Evolutionary conservation across 2,113 vertebrate species (phyloP).

Genomic region (Notiomystis cincta): DNA sequence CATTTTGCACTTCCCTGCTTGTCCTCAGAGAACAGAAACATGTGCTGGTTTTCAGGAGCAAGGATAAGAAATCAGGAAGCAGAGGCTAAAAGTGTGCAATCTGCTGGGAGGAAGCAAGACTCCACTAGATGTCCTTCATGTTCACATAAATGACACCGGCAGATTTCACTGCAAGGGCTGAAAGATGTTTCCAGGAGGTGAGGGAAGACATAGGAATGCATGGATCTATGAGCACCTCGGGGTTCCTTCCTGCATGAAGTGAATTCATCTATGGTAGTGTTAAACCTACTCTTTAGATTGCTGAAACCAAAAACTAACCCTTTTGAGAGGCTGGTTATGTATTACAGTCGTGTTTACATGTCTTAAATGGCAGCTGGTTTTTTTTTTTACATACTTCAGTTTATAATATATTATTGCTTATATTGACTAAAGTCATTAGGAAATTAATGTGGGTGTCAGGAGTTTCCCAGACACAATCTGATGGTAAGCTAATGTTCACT

Average conservation of each 20-base stretch:
- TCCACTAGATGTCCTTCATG: slow-evolving; percentile 68
- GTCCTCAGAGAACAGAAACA: not conserved
- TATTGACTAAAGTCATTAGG: not conserved
- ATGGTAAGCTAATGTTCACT: not conserved
- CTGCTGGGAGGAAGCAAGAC: slow-evolving; percentile 33
- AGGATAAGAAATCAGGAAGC: not conserved
- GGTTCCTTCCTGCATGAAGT: not conserved
- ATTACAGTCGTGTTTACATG: not conserved
- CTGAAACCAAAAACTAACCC: not conserved
- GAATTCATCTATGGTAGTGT: not conserved
- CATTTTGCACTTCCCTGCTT: not conserved
- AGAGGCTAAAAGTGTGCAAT: not conserved
- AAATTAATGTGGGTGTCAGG: not conserved
- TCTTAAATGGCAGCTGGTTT: not conserved
- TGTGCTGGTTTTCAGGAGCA: not conserved
- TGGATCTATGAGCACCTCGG: accelerated
- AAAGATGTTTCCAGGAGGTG: not conserved
- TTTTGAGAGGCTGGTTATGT: not conserved
- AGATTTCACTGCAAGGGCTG: not conserved
- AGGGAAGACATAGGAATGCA: not conserved
- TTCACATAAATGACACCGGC: slow-evolving; percentile 43
- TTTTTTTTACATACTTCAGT: not conserved
- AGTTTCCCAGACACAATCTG: not conserved
- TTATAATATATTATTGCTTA: not conserved
- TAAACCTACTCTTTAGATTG: not conserved